Evolutionary conservation across 1,140 invertebrate species (phyloP), one percentile per base, ranked within the genome.

Genomic region (Amphibalanus amphitrite): DNA sequence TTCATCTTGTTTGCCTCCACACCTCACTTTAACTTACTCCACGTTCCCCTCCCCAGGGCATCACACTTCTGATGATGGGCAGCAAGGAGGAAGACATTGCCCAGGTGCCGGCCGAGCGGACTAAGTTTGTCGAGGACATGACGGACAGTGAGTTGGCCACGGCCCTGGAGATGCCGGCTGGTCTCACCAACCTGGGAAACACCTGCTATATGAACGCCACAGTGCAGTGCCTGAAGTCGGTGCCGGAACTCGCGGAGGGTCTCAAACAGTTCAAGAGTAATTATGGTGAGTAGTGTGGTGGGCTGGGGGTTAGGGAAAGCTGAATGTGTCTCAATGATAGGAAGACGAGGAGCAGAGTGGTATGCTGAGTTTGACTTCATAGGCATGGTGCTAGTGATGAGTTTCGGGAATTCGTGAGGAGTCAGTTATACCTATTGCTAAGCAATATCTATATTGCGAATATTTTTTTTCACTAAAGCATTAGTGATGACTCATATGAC

Each of bases 141-240:
- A 94, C 89, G 80, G 94, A 97, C 79, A 83, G 87, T 71, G 92
- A 97, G 83, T 80, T 96, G 26, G 93, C 93, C 0, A 86, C 87
- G 74, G 92, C 89, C 83, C 71, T 86, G 71, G 81, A 85, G 68
- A 73, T 87, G 47, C 87, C 87, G 40, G 76, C 91, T 73, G 95
- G 95, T 71, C 83, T 97, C 38, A 88, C 86, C 65, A 97, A 98
- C 82, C 84, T 97, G 70, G 95, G 93, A 8, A 99, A 99, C 80
- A 98, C 97, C 6, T 99, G 97, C 82, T 99, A 99, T 80, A 90
- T 99, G 86, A 99, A 99, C 85, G 95, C 97, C 0, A 97, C 93
- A 30, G 88, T 99, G 65, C 97, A 99, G 80, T 98, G 95, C 81
- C 82, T 99, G 26, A 90, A 92, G 81, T 90, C 90, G 76, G 93